Conservation (phyloP, 2,888 invertebrate species). For the Emesis furor region DNA sequence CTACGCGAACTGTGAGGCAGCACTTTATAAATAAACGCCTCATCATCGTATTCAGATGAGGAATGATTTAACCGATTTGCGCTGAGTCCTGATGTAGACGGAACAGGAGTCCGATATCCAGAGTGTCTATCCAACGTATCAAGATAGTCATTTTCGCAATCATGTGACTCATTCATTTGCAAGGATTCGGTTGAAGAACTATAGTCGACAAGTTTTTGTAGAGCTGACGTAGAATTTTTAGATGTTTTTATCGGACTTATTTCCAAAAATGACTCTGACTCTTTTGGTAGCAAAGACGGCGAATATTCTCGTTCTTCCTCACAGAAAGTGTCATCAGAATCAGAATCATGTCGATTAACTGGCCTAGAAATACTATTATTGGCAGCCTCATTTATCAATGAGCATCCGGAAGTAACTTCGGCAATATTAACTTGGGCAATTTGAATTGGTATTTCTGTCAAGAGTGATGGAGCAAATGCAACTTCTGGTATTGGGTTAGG, state of each 20-base stretch:
- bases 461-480: slow-evolving; percentile 52
- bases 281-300: neutral
- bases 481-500: slow-evolving; percentile 60
- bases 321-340: neutral
- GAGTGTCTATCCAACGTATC: neutral
- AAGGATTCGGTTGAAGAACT: neutral
- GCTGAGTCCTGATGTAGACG: neutral
- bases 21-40: neutral
- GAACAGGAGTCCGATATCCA: neutral
- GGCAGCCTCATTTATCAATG: neutral
- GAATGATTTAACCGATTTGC: neutral
- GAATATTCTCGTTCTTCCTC: neutral
- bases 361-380: neutral
- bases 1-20: neutral
- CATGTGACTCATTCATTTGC: neutral
- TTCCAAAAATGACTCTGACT: neutral
- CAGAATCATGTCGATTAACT: neutral
- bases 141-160: neutral
- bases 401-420: neutral
- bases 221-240: neutral
- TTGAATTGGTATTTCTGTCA: neutral
- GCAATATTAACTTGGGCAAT: neutral
- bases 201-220: neutral
- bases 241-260: neutral
- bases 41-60: neutral